phyloP scores from a whole-genome alignment of 1,140 invertebrate species.

The silkworm (Bombyx mori) region ASM3026992v2 NC_085108.1:467001-467500 shows the following conservation, averaged over 20 bases:
- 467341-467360: too few relatives aligned
- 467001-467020: too few relatives aligned
- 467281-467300: neutral
- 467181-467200: slow-evolving; percentile 3
- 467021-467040: too few relatives aligned
- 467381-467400: too few relatives aligned
- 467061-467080: neutral
- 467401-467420: too few relatives aligned
- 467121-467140: slow-evolving; percentile 1
- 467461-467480: too few relatives aligned
- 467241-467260: neutral
- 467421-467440: too few relatives aligned
- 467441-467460: too few relatives aligned
- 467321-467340: too few relatives aligned
- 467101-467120: slow-evolving; percentile 5
- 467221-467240: neutral
- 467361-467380: too few relatives aligned
- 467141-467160: slow-evolving; percentile 4
- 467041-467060: neutral
- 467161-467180: slow-evolving; percentile 1
- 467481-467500: too few relatives aligned
- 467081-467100: neutral
- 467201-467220: neutral
- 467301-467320: too few relatives aligned
- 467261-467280: neutral